phyloP scores from a whole-genome alignment of 1,140 invertebrate species.

The Tribolium madens region DNA sequence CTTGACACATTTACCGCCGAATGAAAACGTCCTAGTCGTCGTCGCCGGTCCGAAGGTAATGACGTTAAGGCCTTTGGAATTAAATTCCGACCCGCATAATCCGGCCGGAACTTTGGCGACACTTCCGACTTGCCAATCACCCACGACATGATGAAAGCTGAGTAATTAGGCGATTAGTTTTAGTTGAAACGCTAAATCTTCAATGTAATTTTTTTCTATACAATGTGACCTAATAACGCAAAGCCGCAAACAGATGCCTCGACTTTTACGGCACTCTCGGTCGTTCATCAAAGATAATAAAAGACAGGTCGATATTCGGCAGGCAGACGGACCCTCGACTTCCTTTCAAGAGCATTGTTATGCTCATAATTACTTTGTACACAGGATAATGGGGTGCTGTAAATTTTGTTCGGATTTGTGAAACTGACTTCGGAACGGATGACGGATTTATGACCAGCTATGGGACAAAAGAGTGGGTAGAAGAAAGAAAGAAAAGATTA shows the following conservation, averaged over 20 bases:
- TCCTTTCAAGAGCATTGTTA: slow-evolving; percentile 42
- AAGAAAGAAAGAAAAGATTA: slow-evolving; percentile 17
- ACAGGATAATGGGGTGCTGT: slow-evolving; percentile 37
- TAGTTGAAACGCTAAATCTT: not conserved
- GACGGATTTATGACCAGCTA: slow-evolving; percentile 38
- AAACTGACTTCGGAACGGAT: slow-evolving; percentile 40
- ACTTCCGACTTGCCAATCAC: slow-evolving; percentile 45
- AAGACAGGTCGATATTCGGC: slow-evolving; percentile 25
- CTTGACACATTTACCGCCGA: slow-evolving; percentile 43
- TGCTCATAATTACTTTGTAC: slow-evolving; percentile 45
- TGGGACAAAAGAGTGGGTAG: slow-evolving; percentile 26
- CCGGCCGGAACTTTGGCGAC: slow-evolving; percentile 41
- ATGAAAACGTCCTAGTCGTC: slow-evolving; percentile 31
- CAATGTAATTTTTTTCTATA: too few species aligned
- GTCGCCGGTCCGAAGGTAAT: slow-evolving; percentile 41
- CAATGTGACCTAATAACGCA: slow-evolving; percentile 17
- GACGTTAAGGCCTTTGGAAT: slow-evolving; percentile 43
- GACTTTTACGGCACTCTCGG: slow-evolving; percentile 8
- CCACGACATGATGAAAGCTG: slow-evolving; percentile 22
- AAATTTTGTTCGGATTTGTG: slow-evolving; percentile 42
- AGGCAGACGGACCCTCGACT: slow-evolving; percentile 30
- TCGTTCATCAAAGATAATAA: slow-evolving; percentile 33
- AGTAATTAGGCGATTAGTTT: slow-evolving; percentile 34
- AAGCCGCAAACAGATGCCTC: slow-evolving; percentile 30
- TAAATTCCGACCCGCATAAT: slow-evolving; percentile 47